Evolutionary conservation across 2,113 vertebrate genomes (phyloP), one percentile per base, ranked within the genome.

Genomic region (Catharus minimus): DNA sequence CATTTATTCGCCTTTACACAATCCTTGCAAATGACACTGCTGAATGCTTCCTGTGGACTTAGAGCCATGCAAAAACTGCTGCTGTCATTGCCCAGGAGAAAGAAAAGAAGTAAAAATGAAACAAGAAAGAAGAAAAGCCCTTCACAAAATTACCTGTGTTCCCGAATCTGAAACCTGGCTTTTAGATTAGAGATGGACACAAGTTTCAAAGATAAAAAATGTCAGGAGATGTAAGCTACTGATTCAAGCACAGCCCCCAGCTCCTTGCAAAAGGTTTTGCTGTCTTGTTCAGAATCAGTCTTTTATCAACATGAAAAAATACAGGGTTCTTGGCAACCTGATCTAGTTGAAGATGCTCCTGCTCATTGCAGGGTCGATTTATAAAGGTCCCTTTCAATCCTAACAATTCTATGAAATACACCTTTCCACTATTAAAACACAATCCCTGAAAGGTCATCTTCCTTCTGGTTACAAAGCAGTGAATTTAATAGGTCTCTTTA

Each of bases 61-160:
- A 19, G 21, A 91, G 56, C 44, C 38, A 43, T 0, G 1, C 2
- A 11, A 21, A 47, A 67, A 49, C 61, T 71, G 27, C 1, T 2
- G 24, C 24, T 60, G 39, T 60, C 24, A 15, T n/a, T 69, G 44
- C 11, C 13, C 24, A 17, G 47, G 9, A 73, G 44, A 69, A 67
- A 30, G 33, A 56, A 67, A 76, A 13, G 10, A 68, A 9, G 10
- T 21, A 65, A 75, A 89, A 41, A 14, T 3, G 62, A 41, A 57
- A 30, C 5, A n/a, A 56, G 46, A 28, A 28, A 75, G 17, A 53
- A 78, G 23, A 72, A 60, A n/a, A 1, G 10, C 4, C 5, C 11
- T 11, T 78, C 33, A 56, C 6, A 32, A 78, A 43, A 38, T 64
- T 52, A 23, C 41, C 19, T 28, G 4, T 68, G 22, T 44, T 76